phyloP scores from a whole-genome alignment of 2,113 vertebrate genomes.

The Morphnarchus princeps region DNA sequence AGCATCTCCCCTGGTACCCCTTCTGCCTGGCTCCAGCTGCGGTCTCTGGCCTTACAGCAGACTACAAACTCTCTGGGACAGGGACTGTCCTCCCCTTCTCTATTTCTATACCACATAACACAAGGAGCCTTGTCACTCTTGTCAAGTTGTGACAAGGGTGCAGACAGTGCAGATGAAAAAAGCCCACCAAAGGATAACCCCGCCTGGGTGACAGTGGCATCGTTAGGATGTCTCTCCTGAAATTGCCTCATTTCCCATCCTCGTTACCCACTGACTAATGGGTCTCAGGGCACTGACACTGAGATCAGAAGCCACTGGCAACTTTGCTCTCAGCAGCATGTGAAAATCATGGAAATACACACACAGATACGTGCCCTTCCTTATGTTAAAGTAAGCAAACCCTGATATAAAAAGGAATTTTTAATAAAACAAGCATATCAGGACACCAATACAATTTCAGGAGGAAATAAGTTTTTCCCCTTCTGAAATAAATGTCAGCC shows the following conservation, averaged over 20 bases:
- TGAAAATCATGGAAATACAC: neutral
- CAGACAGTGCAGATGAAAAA: neutral
- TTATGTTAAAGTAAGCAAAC: neutral
- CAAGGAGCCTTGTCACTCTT: neutral
- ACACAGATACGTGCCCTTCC: neutral
- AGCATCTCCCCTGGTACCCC: neutral
- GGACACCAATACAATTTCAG: neutral
- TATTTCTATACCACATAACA: neutral
- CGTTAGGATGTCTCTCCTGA: neutral
- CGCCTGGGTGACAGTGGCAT: neutral
- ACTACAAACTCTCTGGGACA: neutral
- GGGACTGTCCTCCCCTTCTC: neutral
- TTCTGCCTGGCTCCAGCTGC: neutral
- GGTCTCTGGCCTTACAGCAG: neutral
- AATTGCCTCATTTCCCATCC: neutral
- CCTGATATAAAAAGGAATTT: neutral
- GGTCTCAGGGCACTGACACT: neutral
- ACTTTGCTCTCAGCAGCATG: neutral
- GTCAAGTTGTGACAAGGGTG: neutral
- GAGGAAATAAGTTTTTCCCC: neutral
- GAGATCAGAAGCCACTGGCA: neutral
- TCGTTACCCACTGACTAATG: fast-evolving
- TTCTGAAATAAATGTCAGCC: neutral
- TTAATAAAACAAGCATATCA: neutral
- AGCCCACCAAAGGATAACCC: neutral